Conservation (phyloP, 2,113 vertebrate genomes). For the Neofelis nebulosa region DNA sequence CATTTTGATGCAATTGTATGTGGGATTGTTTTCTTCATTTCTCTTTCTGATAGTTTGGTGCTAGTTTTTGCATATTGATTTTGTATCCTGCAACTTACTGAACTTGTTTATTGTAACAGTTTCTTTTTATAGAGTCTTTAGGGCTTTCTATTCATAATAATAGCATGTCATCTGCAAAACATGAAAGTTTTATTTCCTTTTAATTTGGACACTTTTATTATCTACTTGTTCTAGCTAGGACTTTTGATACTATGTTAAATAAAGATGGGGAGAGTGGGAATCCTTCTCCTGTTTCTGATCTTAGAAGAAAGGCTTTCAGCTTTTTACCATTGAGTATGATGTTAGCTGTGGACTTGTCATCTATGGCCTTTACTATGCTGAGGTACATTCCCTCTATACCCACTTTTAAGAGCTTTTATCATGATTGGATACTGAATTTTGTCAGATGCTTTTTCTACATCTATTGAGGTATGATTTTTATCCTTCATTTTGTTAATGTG, state of each 20-base stretch:
- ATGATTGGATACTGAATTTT: neutral
- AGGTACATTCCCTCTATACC: neutral
- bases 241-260: neutral
- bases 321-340: neutral
- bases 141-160: neutral
- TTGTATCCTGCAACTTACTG: neutral
- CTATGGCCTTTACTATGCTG: neutral
- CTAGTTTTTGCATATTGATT: neutral
- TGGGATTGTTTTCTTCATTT: neutral
- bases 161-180: neutral
- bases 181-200: neutral
- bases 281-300: neutral
- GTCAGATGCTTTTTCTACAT: neutral
- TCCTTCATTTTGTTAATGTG: neutral
- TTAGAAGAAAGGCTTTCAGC: neutral
- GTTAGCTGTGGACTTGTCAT: neutral
- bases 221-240: neutral
- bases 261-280: neutral
- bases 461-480: neutral
- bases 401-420: neutral
- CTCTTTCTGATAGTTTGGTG: neutral
- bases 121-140: neutral
- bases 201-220: neutral
- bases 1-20: neutral
- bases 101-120: neutral